Percentiles rank a stretch among this genome's conserved stretches.
These are phyloP conservation scores for Camarhynchus parvulus DNA, from an alignment of 2,113 vertebrate genomes.

Conservation along the genomic window DNA sequence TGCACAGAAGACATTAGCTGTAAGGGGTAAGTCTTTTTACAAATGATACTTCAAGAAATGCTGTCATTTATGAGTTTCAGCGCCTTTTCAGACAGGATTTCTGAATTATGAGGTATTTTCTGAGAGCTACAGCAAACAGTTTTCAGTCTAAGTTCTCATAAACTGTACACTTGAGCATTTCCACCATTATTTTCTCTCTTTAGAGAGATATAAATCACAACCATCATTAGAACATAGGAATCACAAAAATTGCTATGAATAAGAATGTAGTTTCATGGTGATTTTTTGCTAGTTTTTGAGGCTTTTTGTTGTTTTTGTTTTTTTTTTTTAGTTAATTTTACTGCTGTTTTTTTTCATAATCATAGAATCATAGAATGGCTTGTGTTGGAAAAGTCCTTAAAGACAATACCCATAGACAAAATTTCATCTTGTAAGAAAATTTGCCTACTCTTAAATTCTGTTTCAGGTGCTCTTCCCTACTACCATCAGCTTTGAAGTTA, in stretches of 20 bases:
- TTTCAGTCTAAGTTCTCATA: background rate
- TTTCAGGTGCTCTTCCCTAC: background rate
- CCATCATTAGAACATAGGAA: background rate
- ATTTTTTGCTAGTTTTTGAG: background rate
- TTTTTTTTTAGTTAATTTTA: background rate
- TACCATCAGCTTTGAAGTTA: background rate
- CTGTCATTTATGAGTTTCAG: background rate
- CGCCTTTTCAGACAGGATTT: background rate
- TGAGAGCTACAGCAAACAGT: background rate
- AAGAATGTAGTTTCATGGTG: background rate
- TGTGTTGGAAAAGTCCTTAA: background rate
- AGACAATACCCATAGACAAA: background rate
- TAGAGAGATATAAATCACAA: background rate
- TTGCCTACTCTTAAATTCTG: background rate
- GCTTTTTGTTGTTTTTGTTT: background rate
- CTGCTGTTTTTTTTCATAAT: fast-evolving
- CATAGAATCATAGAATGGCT: too few relatives aligned
- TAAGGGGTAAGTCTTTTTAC: background rate
- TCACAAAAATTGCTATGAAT: background rate
- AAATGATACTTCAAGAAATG: background rate
- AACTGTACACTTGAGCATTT: background rate
- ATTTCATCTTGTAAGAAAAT: background rate
- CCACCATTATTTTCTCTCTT: background rate
- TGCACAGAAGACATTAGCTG: background rate
- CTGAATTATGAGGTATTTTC: background rate